Evolutionary conservation across 2,888 invertebrate genomes (phyloP).

Genomic region (Pseudoips prasinana): DNA sequence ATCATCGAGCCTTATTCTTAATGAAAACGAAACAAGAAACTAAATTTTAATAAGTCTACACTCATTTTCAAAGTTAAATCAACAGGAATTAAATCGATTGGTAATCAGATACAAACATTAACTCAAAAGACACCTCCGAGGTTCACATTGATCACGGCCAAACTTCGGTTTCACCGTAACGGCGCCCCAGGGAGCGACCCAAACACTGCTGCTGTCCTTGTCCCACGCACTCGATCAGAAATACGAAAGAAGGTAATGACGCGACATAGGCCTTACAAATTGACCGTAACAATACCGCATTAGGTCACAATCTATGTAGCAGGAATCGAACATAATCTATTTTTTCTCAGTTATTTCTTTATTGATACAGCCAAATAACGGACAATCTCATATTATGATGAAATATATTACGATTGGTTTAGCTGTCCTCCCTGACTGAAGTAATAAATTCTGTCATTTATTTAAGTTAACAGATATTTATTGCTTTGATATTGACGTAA

Average conservation of each 20-base stretch:
- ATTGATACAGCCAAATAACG: conserved; percentile 43
- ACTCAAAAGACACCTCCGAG: conserved; percentile 68
- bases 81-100: conserved; percentile 44
- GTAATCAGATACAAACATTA: conserved; percentile 59
- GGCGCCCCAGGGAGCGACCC: conserved; percentile 64
- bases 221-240: conserved; percentile 50
- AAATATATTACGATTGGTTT: conserved; percentile 40
- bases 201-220: conserved; percentile 48
- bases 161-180: conserved; percentile 70
- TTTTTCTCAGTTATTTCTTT: conserved; percentile 40
- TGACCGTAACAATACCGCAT: conserved; percentile 64
- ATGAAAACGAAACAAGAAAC: too few species aligned
- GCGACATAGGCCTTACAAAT: conserved; percentile 55
- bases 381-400: conserved; percentile 34
- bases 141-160: conserved; percentile 69
- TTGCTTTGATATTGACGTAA: conserved; percentile 38
- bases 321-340: conserved; percentile 46
- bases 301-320: conserved; percentile 58
- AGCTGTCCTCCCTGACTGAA: conserved; percentile 36
- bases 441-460: conserved; percentile 43
- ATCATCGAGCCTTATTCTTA: too few species aligned
- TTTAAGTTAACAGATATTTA: conserved; percentile 45
- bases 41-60: too few species aligned
- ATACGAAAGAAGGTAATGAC: conserved; percentile 54
- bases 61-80: conserved; percentile 23